Conservation (phyloP, 1,140 invertebrate species). For the Drosophila kepulauana region DNA sequence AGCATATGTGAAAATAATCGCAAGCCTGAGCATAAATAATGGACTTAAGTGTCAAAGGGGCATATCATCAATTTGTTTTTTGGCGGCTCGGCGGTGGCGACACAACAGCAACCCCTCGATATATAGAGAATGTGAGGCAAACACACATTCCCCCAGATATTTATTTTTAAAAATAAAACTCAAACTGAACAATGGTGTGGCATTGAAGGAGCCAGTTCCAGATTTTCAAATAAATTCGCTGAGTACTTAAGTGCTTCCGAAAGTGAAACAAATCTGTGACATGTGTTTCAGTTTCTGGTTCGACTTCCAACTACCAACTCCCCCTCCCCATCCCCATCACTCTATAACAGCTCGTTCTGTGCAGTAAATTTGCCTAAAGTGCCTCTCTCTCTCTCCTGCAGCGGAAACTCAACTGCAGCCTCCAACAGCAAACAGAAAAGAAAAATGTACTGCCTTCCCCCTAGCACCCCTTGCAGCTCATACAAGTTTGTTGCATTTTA, state of each 20-base stretch:
- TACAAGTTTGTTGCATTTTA: conserved; percentile 67
- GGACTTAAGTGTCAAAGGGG: conserved; percentile 82
- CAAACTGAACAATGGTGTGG: conserved; percentile 41
- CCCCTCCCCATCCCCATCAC: background rate
- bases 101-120: conserved; percentile 22
- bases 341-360: background rate
- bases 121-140: background rate
- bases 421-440: conserved; percentile 52
- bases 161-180: conserved; percentile 54
- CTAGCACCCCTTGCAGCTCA: conserved; percentile 1
- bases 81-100: conserved; percentile 32
- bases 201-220: conserved; percentile 59
- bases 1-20: conserved; percentile 78
- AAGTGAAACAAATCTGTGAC: conserved; percentile 83
- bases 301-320: background rate
- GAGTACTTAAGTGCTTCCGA: conserved; percentile 83
- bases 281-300: conserved; percentile 75
- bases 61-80: conserved; percentile 81
- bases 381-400: conserved; percentile 27
- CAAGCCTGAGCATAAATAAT: conserved; percentile 80
- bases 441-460: conserved; percentile 55
- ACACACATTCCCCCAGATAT: conserved; percentile 26
- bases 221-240: conserved; percentile 82
- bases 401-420: conserved; percentile 10
- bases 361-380: conserved; percentile 64